phyloP scores from a whole-genome alignment of 2,113 vertebrate genomes.

The Coracopsis vasa region DNA sequence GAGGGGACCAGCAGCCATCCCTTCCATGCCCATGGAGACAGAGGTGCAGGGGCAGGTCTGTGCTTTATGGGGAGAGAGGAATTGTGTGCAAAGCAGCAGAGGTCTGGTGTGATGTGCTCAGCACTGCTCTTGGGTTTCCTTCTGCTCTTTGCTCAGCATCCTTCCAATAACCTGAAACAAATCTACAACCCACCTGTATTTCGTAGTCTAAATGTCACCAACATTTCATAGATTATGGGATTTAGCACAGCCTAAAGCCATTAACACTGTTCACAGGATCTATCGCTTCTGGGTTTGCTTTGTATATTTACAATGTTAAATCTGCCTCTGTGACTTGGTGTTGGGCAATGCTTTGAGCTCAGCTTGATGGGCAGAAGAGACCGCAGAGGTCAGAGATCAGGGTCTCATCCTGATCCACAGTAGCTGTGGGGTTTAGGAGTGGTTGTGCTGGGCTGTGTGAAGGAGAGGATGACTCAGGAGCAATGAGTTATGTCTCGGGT shows the following conservation, averaged over 20 bases:
- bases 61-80: neutral
- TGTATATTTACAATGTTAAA: rapidly evolving
- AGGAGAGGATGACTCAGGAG: neutral
- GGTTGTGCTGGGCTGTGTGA: neutral
- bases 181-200: neutral
- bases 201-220: neutral
- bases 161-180: neutral
- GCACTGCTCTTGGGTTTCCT: rapidly evolving
- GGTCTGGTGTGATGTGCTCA: rapidly evolving
- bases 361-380: neutral
- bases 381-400: neutral
- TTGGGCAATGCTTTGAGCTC: neutral
- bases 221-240: neutral
- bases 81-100: neutral
- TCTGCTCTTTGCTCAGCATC: neutral
- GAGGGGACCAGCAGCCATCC: neutral
- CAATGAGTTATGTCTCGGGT: no score
- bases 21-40: rapidly evolving
- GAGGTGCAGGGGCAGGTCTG: neutral
- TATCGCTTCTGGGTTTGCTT: neutral
- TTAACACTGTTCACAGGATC: rapidly evolving
- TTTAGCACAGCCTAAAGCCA: rapidly evolving
- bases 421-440: neutral
- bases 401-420: neutral
- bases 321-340: no score